Percentiles rank a stretch among this genome's conserved stretches.
Conservation (phyloP, 2,113 vertebrate genomes). For the Phalacrocorax aristotelis region DNA sequence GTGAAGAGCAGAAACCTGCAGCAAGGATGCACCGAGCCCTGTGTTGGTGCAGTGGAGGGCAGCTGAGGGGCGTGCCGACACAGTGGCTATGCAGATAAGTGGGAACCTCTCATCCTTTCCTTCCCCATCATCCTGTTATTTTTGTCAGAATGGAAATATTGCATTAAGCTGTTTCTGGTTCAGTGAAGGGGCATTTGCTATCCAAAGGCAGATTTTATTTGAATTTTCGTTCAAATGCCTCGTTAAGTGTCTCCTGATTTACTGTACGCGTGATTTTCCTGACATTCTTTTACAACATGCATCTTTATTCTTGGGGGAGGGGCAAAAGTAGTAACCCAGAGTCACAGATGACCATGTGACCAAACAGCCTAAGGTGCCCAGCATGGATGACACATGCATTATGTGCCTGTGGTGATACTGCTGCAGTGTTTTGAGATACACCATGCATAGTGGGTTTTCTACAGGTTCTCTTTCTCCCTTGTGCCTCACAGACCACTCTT, state of each 20-base stretch:
- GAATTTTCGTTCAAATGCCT: slow-evolving; percentile 22
- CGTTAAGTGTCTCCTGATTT: not conserved
- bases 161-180: slow-evolving; percentile 41
- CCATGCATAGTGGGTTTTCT: not conserved
- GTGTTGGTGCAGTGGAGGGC: rapidly evolving
- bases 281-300: rapidly evolving
- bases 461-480: not conserved
- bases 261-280: not conserved
- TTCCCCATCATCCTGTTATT: not conserved
- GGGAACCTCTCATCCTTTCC: not conserved
- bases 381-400: not conserved
- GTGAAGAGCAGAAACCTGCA: not conserved
- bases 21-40: not conserved
- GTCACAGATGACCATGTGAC: not conserved
- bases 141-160: not conserved
- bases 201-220: slow-evolving; percentile 1
- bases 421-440: not conserved
- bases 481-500: not conserved
- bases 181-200: slow-evolving; percentile 1
- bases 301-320: not conserved
- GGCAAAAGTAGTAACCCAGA: not conserved
- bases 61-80: not conserved
- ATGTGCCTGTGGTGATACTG: not conserved
- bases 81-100: not conserved
- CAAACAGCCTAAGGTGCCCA: rapidly evolving